phyloP scores from a whole-genome alignment of 2,113 vertebrate genomes.

The Eonycteris spelaea region DNA sequence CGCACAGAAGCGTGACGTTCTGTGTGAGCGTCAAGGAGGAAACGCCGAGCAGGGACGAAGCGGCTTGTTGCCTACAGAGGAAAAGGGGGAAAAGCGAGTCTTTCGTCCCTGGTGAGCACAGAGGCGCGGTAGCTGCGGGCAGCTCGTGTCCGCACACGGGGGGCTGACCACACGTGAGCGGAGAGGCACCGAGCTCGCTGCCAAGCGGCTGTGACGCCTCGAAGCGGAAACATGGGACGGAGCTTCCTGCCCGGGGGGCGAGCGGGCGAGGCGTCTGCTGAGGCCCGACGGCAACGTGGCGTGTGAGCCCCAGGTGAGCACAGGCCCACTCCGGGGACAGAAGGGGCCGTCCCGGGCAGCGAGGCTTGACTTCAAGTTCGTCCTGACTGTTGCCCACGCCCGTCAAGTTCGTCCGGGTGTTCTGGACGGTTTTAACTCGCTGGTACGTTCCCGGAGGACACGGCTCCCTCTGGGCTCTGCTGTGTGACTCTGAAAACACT shows the following conservation, averaged over 20 bases:
- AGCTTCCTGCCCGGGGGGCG: too few species aligned
- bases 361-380: neutral
- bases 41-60: neutral
- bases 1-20: neutral
- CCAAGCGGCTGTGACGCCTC: rapidly evolving
- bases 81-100: neutral
- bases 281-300: too few species aligned
- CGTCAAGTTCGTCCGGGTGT: too few species aligned
- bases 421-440: neutral
- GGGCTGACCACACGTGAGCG: rapidly evolving
- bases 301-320: too few species aligned
- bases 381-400: neutral
- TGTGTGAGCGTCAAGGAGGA: neutral
- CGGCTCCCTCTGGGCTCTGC: neutral
- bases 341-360: neutral
- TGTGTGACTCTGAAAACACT: neutral
- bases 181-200: neutral
- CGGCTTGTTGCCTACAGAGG: neutral
- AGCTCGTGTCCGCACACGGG: too few species aligned
- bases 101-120: too few species aligned
- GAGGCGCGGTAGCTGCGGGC: too few species aligned
- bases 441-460: neutral
- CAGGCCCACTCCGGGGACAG: neutral
- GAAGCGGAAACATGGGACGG: neutral
- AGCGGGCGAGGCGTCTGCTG: too few species aligned